Evolutionary conservation across 2,797 vertebrate genomes (phyloP).

Genomic region (Mionectes olivaceus): DNA sequence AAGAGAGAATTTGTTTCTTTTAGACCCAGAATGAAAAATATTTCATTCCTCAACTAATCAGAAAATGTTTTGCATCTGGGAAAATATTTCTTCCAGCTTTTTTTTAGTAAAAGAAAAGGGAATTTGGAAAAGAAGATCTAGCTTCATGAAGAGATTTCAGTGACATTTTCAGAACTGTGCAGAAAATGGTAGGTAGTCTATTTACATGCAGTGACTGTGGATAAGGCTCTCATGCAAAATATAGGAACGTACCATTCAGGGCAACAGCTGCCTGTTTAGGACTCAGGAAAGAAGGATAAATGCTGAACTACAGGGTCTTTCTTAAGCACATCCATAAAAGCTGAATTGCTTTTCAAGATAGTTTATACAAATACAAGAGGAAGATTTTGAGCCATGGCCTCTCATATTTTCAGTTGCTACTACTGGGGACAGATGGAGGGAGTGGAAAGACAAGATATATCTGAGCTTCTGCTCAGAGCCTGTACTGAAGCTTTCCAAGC

Average conservation of each 20-base stretch:
- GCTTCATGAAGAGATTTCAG: background rate
- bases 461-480: background rate
- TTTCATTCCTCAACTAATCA: background rate
- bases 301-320: background rate
- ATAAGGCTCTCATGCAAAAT: background rate
- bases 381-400: background rate
- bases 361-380: background rate
- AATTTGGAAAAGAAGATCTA: background rate
- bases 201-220: background rate
- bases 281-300: background rate
- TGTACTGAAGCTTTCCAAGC: background rate
- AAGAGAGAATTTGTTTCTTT: background rate
- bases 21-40: background rate
- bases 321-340: background rate
- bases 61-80: background rate
- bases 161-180: background rate
- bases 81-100: background rate
- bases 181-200: background rate
- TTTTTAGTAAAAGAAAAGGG: background rate
- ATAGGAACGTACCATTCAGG: background rate
- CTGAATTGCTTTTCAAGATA: background rate
- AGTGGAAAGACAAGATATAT: background rate
- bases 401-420: background rate
- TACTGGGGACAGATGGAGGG: background rate
- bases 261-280: background rate